phyloP scores from a whole-genome alignment of 1,140 invertebrate genomes.

The Apocrypta bakeri region DNA sequence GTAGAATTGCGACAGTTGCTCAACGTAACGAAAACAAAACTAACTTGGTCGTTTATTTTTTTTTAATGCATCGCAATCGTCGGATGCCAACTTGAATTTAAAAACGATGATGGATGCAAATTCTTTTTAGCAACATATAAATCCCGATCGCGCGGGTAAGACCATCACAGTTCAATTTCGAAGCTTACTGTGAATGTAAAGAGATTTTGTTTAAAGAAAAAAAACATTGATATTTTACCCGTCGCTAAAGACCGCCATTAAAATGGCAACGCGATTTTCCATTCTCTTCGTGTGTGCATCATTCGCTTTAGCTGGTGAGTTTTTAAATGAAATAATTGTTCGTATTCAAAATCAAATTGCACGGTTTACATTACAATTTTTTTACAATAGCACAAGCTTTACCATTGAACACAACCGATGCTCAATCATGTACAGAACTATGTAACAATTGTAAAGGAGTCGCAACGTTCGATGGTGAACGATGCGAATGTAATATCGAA shows the following conservation, averaged over 20 bases:
- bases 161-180: background rate
- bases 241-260: background rate
- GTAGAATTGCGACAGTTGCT: background rate
- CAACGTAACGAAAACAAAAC: conserved; percentile 14
- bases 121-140: conserved; percentile 41
- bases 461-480: conserved; percentile 6
- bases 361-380: background rate
- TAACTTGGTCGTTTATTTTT: background rate
- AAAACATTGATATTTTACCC: background rate
- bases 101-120: conserved; percentile 45
- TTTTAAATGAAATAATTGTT: background rate
- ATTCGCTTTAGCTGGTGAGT: background rate
- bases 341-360: background rate
- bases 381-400: background rate
- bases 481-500: conserved; percentile 46
- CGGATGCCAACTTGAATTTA: conserved; percentile 23
- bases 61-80: background rate
- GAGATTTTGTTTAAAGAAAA: background rate
- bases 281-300: background rate
- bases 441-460: conserved; percentile 45
- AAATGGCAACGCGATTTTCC: background rate
- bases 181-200: background rate
- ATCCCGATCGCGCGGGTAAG: background rate
- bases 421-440: conserved; percentile 15
- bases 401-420: background rate